Percentiles rank a stretch among this genome's conserved stretches.
phyloP scores from a whole-genome alignment of 2,113 vertebrate species.

The Peucedramus taeniatus region DNA sequence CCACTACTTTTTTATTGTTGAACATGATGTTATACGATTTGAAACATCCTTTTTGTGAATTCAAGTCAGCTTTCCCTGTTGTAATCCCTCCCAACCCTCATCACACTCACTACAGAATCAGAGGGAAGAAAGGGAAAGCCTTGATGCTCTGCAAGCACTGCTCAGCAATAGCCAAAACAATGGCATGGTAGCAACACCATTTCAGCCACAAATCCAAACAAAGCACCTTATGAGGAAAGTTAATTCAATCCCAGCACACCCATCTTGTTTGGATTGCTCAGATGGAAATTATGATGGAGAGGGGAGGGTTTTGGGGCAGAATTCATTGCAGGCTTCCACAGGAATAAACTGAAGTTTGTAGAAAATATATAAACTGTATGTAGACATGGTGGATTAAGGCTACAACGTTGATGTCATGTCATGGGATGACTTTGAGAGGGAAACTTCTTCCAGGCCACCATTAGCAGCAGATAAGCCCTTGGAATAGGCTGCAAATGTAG shows the following conservation, averaged over 20 bases:
- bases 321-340: neutral
- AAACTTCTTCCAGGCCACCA: neutral
- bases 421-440: neutral
- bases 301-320: neutral
- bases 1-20: neutral
- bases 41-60: neutral
- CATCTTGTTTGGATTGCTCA: neutral
- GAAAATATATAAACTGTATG: neutral
- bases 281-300: neutral
- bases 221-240: neutral
- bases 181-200: neutral
- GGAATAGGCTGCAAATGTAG: neutral
- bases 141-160: neutral
- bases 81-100: neutral
- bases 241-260: neutral
- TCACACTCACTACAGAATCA: neutral
- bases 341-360: neutral
- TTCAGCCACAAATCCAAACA: neutral
- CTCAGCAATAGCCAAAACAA: neutral
- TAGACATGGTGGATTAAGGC: neutral
- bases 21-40: neutral
- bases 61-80: neutral
- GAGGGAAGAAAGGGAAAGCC: neutral
- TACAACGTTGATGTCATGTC: neutral
- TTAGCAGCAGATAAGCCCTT: neutral